Evolutionary conservation across 92 coral and sea anemone genomes (phyloP).

Genomic region (Parazoanthus darwini): DNA sequence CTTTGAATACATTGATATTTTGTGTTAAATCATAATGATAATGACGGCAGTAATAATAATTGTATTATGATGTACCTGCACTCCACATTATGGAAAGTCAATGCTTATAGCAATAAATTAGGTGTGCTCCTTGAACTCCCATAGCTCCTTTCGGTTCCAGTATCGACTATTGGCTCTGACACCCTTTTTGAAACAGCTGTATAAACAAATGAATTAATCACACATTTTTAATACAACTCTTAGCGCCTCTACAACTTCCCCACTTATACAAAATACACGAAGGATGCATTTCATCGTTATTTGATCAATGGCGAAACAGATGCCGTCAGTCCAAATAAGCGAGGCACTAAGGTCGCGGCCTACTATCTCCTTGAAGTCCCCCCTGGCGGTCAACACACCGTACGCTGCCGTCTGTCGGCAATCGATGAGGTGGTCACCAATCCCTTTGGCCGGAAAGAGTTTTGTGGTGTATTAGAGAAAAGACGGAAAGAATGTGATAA

Average conservation of each 20-base stretch:
- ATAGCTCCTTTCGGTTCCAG: no score
- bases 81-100: no score
- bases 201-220: background rate
- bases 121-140: no score
- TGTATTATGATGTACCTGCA: no score
- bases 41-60: no score
- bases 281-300: constrained; percentile 95
- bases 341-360: constrained; percentile 90
- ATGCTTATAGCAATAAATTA: no score
- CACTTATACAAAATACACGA: constrained; percentile 85
- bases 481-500: constrained; percentile 85
- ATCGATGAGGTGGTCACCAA: constrained; percentile 64
- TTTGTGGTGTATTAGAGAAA: constrained; percentile 68
- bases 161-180: no score
- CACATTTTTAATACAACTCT: background rate
- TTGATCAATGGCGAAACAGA: constrained; percentile 79
- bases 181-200: no score
- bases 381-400: constrained; percentile 64
- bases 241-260: constrained; percentile 66
- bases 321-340: constrained; percentile 75
- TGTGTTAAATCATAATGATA: no score
- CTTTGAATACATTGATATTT: no score
- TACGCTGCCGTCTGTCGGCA: constrained; percentile 78
- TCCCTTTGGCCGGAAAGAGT: constrained; percentile 76
- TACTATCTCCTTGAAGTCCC: constrained; percentile 77